Conservation (phyloP, 1,140 invertebrate genomes). For the Drosophila rhopaloa region DNA sequence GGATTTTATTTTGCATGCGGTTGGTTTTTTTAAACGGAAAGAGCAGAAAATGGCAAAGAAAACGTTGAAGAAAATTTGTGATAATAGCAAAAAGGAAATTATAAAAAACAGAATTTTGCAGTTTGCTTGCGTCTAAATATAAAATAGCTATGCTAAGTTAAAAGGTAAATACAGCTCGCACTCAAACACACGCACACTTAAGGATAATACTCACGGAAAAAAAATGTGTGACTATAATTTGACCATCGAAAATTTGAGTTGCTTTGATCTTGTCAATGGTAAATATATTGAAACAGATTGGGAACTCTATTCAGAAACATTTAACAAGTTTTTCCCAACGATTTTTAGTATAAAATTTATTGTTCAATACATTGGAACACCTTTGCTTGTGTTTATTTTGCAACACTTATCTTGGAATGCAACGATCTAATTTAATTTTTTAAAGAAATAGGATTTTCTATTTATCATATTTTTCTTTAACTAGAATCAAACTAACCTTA, state of each 20-base stretch:
- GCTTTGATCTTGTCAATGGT: not conserved
- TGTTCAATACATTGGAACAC: too few relatives aligned
- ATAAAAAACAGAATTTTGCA: constrained; percentile 28
- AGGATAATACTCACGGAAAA: constrained; percentile 3
- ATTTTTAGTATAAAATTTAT: too few relatives aligned
- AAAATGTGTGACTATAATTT: not conserved
- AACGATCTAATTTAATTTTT: too few relatives aligned
- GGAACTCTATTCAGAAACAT: too few relatives aligned
- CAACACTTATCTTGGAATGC: too few relatives aligned
- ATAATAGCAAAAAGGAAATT: constrained; percentile 54
- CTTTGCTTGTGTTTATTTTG: too few relatives aligned
- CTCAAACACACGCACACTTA: constrained; percentile 33
- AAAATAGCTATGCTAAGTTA: constrained; percentile 53
- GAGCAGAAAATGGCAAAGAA: constrained; percentile 61
- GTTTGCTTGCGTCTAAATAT: constrained; percentile 36
- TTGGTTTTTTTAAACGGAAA: constrained; percentile 41
- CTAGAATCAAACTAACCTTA: too few relatives aligned
- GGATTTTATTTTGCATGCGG: constrained; percentile 51
- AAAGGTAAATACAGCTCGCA: constrained; percentile 39
- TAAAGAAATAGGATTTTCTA: too few relatives aligned
- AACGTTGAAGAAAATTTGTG: constrained; percentile 35
- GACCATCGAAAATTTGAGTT: not conserved
- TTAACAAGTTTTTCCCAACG: too few relatives aligned
- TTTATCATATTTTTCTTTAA: too few relatives aligned
- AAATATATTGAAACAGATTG: too few relatives aligned